phyloP scores from a whole-genome alignment of 2,888 invertebrate genomes.

The Tanaodytes sp. region DNA sequence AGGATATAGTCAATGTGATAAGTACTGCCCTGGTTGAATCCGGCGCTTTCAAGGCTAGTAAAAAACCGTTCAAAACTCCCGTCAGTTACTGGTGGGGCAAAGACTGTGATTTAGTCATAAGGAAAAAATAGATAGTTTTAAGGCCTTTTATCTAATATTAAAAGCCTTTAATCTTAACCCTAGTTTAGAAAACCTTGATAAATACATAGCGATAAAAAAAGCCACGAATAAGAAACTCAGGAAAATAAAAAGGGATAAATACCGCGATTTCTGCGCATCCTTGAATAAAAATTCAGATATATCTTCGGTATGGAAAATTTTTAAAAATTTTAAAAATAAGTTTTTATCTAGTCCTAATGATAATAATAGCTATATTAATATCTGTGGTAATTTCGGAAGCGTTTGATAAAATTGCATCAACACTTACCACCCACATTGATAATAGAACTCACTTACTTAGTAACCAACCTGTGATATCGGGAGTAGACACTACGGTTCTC shows the following conservation, averaged over 20 bases:
- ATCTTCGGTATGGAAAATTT: not conserved
- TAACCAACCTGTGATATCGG: too few relatives aligned
- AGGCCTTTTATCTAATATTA: not conserved
- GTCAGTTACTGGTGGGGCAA: constrained; percentile 21
- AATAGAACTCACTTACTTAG: too few relatives aligned
- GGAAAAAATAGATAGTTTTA: not conserved
- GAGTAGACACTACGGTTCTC: too few relatives aligned
- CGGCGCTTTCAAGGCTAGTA: not conserved
- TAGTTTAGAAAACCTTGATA: not conserved
- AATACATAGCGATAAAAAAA: not conserved
- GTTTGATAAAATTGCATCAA: not conserved
- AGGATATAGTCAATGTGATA: not conserved
- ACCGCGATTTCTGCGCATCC: constrained; percentile 14
- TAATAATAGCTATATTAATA: too few relatives aligned
- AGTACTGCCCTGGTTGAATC: not conserved
- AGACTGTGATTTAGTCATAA: constrained; percentile 4
- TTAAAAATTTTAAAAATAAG: constrained; percentile 17
- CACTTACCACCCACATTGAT: too few relatives aligned
- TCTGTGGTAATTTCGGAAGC: too few relatives aligned
- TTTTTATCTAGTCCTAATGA: too few relatives aligned
- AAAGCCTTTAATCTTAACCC: not conserved
- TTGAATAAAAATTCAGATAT: constrained; percentile 11
- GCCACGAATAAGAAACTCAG: not conserved
- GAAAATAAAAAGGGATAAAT: constrained; percentile 17
- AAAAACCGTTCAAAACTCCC: not conserved